phyloP scores from a whole-genome alignment of 2,113 vertebrate genomes.

The Myotis brandtii region DNA sequence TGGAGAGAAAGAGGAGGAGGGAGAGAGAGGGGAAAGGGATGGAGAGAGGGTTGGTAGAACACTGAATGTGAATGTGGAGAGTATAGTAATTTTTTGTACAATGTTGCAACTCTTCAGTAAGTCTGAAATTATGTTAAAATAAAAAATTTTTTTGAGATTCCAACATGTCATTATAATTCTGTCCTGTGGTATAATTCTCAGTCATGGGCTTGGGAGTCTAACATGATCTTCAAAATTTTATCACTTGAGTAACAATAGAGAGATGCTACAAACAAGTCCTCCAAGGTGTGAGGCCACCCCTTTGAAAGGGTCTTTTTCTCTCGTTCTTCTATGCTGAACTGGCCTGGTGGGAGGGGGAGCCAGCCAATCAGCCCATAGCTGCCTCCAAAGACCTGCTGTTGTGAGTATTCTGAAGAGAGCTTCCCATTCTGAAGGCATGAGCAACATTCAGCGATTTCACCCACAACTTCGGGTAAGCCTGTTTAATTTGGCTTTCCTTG shows the following conservation, averaged over 20 bases:
- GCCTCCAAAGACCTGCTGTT: constrained; percentile 57
- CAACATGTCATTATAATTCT: not conserved
- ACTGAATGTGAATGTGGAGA: not conserved
- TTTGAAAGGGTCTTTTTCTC: not conserved
- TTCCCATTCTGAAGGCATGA: constrained; percentile 68
- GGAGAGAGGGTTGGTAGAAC: not conserved
- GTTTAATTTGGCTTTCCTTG: constrained; percentile 64
- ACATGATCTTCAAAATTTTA: not conserved
- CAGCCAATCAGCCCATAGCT: not conserved
- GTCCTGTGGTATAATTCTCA: not conserved
- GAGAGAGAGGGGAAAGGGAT: accelerated
- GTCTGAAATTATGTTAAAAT: not conserved
- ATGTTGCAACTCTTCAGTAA: not conserved
- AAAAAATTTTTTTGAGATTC: not conserved
- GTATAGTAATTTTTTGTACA: not conserved
- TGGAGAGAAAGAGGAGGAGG: not conserved
- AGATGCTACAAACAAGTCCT: constrained; percentile 38
- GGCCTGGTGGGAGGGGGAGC: not conserved
- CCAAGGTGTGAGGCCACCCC: not conserved
- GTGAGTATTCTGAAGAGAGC: constrained; percentile 54
- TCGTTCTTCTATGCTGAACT: not conserved
- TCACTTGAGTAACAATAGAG: constrained; percentile 71
- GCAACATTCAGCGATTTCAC: constrained; percentile 63
- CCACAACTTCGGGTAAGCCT: constrained; percentile 67
- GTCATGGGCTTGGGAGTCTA: not conserved